Evolutionary conservation across 2,113 vertebrate species (phyloP).

Genomic region (Amphiprion ocellaris): DNA sequence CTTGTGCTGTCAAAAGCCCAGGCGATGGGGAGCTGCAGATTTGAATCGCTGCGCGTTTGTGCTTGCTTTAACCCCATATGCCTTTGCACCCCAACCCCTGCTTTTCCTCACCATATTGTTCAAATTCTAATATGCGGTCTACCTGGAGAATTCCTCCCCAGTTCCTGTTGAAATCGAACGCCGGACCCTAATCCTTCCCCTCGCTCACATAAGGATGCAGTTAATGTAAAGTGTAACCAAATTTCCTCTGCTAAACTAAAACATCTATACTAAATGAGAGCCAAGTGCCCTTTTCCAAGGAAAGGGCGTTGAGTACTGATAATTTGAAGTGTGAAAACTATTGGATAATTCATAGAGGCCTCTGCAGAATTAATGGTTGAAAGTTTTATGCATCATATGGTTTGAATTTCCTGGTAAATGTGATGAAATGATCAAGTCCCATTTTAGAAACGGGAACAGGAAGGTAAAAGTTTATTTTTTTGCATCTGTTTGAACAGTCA

Average conservation of each 20-base stretch:
- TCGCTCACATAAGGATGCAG: slow-evolving; percentile 80
- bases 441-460: slow-evolving; percentile 59
- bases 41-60: slow-evolving; percentile 78
- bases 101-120: slow-evolving; percentile 78
- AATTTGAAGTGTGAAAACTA: slow-evolving; percentile 67
- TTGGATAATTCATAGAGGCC: slow-evolving; percentile 67
- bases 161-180: slow-evolving; percentile 81
- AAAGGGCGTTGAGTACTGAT: slow-evolving; percentile 63
- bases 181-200: slow-evolving; percentile 76
- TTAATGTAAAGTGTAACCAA: slow-evolving; percentile 85
- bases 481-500: slow-evolving; percentile 21
- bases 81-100: slow-evolving; percentile 62
- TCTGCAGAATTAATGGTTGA: slow-evolving; percentile 62
- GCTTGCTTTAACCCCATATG: slow-evolving; percentile 78
- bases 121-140: slow-evolving; percentile 75
- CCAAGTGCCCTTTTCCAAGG: slow-evolving; percentile 68
- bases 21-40: slow-evolving; percentile 55
- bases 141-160: slow-evolving; percentile 79
- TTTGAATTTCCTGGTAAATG: slow-evolving; percentile 74
- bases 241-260: slow-evolving; percentile 85
- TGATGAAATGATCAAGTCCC: slow-evolving; percentile 54
- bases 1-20: slow-evolving; percentile 78
- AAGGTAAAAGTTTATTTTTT: slow-evolving; percentile 27
- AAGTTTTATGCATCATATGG: slow-evolving; percentile 72
- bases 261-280: slow-evolving; percentile 80